phyloP scores from a whole-genome alignment of 2,113 vertebrate genomes.

The Ancistrus triradiatus region DNA sequence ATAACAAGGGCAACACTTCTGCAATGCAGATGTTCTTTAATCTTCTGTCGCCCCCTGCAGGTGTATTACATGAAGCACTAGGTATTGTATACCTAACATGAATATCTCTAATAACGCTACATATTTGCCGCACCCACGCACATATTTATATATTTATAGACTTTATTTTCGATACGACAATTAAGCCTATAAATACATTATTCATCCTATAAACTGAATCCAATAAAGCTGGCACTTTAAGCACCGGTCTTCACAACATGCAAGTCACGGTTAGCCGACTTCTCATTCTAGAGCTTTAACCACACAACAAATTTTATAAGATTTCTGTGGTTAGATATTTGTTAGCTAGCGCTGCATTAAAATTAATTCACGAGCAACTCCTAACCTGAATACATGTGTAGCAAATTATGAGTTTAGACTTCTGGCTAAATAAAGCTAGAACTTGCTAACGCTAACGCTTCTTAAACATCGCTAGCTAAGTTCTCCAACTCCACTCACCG shows the following conservation, averaged over 20 bases:
- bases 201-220: too few species aligned
- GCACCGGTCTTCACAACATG: constrained; percentile 18
- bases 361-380: too few species aligned
- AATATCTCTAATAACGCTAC: not conserved
- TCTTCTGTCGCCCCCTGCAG: constrained; percentile 25
- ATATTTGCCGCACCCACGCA: not conserved
- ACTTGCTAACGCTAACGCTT: not conserved
- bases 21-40: too few species aligned
- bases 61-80: constrained; percentile 4
- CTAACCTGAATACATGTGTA: too few species aligned
- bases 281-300: constrained; percentile 4
- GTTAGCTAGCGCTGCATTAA: not conserved
- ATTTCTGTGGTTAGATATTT: too few species aligned
- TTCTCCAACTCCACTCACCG: constrained; percentile 33
- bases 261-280: constrained; percentile 47
- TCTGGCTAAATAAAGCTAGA: not conserved
- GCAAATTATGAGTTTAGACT: too few species aligned
- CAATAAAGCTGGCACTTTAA: not conserved
- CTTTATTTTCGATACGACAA: too few species aligned
- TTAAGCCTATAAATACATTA: too few species aligned
- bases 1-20: too few species aligned
- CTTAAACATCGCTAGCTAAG: not conserved
- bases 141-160: not conserved
- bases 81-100: not conserved
- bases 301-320: too few species aligned